A percentile compares a stretch with the other conserved stretches of the same genome.
Evolutionary conservation across 2,797 vertebrate species (phyloP).

Genomic region (Rhabdomys pumilio): DNA sequence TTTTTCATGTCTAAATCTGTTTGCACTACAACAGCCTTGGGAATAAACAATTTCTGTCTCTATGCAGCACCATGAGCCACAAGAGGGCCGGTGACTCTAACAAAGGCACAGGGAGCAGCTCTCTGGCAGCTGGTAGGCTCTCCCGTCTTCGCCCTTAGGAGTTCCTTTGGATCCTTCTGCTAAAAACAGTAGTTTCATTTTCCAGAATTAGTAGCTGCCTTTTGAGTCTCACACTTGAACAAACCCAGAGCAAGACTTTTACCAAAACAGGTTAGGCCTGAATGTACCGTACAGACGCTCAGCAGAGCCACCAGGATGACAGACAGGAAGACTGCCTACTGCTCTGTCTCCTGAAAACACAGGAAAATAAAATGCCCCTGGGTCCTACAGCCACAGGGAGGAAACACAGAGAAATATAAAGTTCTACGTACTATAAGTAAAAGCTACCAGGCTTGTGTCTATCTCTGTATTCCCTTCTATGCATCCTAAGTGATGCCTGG

Average conservation of each 20-base stretch:
- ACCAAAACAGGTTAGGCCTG: slow-evolving; percentile 35
- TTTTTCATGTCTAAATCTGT: slow-evolving; percentile 65
- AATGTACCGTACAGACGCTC: not conserved
- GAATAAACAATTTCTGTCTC: slow-evolving; percentile 61
- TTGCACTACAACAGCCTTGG: slow-evolving; percentile 50
- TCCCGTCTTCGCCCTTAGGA: not conserved
- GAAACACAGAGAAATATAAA: slow-evolving; percentile 55
- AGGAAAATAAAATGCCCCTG: slow-evolving; percentile 52
- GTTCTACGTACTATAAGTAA: slow-evolving; percentile 43
- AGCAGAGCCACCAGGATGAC: not conserved
- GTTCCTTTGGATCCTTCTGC: not conserved
- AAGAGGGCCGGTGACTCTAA: not conserved
- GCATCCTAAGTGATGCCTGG: not conserved
- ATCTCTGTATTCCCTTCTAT: slow-evolving; percentile 55
- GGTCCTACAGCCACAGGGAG: slow-evolving; percentile 13
- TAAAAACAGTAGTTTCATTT: slow-evolving; percentile 43
- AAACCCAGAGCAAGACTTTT: slow-evolving; percentile 40
- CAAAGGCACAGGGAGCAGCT: not conserved
- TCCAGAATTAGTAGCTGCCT: slow-evolving; percentile 49
- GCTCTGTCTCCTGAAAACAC: slow-evolving; percentile 59
- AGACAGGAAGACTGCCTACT: not conserved
- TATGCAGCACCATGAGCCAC: not conserved
- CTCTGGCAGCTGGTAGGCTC: not conserved
- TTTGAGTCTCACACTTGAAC: slow-evolving; percentile 34
- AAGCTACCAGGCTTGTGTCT: slow-evolving; percentile 59